Conservation (phyloP, 1,140 invertebrate species). For the Caenorhabditis inopinata region DNA sequence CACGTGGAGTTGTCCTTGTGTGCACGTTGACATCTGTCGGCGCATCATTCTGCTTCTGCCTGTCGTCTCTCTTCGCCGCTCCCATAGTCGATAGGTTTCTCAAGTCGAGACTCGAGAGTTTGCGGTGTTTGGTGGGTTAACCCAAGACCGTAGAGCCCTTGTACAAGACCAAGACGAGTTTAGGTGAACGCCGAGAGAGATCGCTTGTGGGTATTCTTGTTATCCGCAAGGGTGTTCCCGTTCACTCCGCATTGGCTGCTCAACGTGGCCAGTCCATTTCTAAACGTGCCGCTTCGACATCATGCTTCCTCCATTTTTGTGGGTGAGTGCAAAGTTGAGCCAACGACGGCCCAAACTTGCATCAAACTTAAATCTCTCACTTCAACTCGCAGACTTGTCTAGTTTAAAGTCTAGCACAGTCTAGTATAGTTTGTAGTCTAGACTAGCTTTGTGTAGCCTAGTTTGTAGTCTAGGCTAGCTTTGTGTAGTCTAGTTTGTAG, state of each 20-base stretch:
- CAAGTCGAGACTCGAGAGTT: constrained; percentile 1
- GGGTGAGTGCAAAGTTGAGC: too few relatives aligned
- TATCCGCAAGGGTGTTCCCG: constrained; percentile 69
- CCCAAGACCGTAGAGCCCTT: too few relatives aligned
- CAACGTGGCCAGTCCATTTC: constrained; percentile 71
- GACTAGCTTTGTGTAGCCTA: too few relatives aligned
- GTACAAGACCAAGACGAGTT: too few relatives aligned
- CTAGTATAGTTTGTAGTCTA: too few relatives aligned
- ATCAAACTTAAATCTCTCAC: too few relatives aligned
- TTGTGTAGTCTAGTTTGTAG: too few relatives aligned
- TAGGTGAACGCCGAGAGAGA: constrained; percentile 1
- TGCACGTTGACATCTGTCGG: constrained; percentile 69
- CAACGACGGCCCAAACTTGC: too few relatives aligned
- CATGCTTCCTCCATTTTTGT: constrained; percentile 72
- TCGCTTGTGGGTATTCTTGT: constrained; percentile 2
- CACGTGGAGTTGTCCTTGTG: constrained; percentile 69
- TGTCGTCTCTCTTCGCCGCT: constrained; percentile 69
- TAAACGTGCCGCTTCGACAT: constrained; percentile 70
- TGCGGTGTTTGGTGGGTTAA: constrained; percentile 13
- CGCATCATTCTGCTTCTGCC: constrained; percentile 70
- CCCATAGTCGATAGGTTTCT: constrained; percentile 67
- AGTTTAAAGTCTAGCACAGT: too few relatives aligned
- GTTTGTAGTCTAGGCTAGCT: too few relatives aligned
- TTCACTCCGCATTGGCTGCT: constrained; percentile 74
- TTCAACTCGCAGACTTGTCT: too few relatives aligned